Conservation (phyloP, 2,797 vertebrate genomes). For the Trachurus trachurus region DNA sequence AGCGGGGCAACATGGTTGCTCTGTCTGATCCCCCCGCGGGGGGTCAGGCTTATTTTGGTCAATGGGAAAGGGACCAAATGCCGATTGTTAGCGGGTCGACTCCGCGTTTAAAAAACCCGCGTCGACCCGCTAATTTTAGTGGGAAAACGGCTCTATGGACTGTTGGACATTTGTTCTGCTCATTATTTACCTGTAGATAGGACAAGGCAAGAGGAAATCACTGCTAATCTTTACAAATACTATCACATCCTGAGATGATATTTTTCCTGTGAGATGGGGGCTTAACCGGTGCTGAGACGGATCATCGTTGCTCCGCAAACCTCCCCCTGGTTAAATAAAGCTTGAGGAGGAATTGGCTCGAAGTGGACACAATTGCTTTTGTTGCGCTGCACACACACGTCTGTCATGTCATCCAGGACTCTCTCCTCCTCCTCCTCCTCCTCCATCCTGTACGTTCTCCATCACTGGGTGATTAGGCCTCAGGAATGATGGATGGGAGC, state of each 20-base stretch:
- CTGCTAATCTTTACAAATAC: slow-evolving; percentile 9
- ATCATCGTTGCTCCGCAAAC: slow-evolving; percentile 13
- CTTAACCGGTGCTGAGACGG: slow-evolving; percentile 9
- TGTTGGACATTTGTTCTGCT: not conserved
- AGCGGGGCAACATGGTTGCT: no score
- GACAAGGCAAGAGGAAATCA: slow-evolving; percentile 4
- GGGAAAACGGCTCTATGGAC: no score
- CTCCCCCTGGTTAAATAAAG: slow-evolving; percentile 26
- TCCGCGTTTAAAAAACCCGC: no score
- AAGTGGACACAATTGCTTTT: slow-evolving; percentile 42
- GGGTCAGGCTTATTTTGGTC: no score
- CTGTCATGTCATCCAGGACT: slow-evolving; percentile 70
- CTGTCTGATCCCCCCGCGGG: no score
- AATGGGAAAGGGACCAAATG: no score
- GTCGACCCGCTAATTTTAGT: no score
- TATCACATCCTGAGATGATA: slow-evolving; percentile 16
- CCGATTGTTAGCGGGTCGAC: no score
- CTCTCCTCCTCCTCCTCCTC: slow-evolving; percentile 68
- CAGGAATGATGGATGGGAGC: slow-evolving; percentile 77
- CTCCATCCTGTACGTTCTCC: slow-evolving; percentile 75
- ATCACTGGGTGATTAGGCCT: slow-evolving; percentile 77
- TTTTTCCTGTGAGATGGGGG: slow-evolving; percentile 24
- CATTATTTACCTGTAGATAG: not conserved
- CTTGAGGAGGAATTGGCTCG: slow-evolving; percentile 38
- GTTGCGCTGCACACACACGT: slow-evolving; percentile 54